Evolutionary conservation across 2,888 invertebrate genomes (phyloP), one percentile per base, ranked within the genome.

Genomic region (Eupithecia subfuscata): DNA sequence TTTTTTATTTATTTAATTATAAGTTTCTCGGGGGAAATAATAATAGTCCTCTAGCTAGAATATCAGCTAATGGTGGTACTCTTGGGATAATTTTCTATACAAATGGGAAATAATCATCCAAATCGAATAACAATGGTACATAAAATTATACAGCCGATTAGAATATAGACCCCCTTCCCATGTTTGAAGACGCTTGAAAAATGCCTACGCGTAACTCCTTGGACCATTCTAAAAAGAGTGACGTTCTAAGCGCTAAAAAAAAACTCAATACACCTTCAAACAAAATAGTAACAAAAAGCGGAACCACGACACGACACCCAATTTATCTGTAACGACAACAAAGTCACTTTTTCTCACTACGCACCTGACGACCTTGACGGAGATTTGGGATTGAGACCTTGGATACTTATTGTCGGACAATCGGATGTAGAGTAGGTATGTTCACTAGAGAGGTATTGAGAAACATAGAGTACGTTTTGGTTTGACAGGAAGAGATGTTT

Each of bases 351-450:
- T 60, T 80, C 78, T 73, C 70, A 88, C 86, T 88, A 86, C 84
- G 84, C 87, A 81, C 77, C 75, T 75, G 78, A 68, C 84, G 89
- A 83, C 90, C 90, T 90, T 90, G 89, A 82, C 70, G 78, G 85
- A 85, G 84, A 84, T 85, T 79, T 83, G 84, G 84, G 81, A 71
- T 82, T 81, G 74, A 86, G 86, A 87, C 90, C 90, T 90, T 90
- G 90, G 75, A 74, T 81, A 79, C 79, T 88, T 86, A 18, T 34
- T 34, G 64, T 34, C 34, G 34, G 34, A 18, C 34, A 64, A 60
- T 25, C 64, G 64, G 30, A 64, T 30, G 34, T 64, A 64, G 60
- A 25, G 25, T 56, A 56, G 40, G 1, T n/a, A n/a, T n/a, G n/a
- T 43, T 14, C 14, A 16, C 5, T 43, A 14, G 14, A 43, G 43